Percentiles rank a stretch among this genome's conserved stretches.
These are phyloP conservation scores for Fragum whitleyi DNA, from an alignment of 2,888 invertebrate genomes.

Conservation along the genomic window DNA sequence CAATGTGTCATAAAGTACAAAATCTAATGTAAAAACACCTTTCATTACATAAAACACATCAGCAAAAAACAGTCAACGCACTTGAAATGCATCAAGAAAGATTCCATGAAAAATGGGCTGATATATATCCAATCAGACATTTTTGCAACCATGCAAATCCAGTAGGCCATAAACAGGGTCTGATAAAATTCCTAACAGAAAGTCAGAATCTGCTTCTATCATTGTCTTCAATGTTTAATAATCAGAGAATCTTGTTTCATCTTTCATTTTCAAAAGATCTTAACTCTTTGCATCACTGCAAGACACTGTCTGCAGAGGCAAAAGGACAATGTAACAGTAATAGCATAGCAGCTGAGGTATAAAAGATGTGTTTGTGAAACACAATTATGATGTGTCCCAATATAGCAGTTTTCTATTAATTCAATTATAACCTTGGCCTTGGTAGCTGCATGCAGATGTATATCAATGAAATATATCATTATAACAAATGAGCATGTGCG, in stretches of 20 bases:
- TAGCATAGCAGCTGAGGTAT: too few relatives aligned
- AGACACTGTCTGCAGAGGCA: too few relatives aligned
- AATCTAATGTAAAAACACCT: background rate
- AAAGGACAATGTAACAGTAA: too few relatives aligned
- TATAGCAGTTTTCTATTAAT: too few relatives aligned
- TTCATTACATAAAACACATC: conserved; percentile 2
- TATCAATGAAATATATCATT: too few relatives aligned
- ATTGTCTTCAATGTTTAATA: background rate
- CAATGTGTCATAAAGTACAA: background rate
- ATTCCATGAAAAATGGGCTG: background rate
- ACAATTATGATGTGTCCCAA: too few relatives aligned
- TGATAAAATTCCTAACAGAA: conserved; percentile 14
- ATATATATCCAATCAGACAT: conserved; percentile 6
- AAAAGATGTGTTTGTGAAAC: too few relatives aligned
- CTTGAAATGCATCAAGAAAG: conserved; percentile 12
- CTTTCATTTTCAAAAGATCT: conserved; percentile 1
- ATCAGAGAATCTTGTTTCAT: background rate
- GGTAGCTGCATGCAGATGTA: too few relatives aligned
- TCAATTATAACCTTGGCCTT: too few relatives aligned
- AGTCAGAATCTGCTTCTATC: background rate
- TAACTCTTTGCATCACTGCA: background rate
- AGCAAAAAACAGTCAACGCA: conserved; percentile 2
- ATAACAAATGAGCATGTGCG: too few relatives aligned
- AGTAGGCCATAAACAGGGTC: background rate
- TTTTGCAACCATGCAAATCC: conserved; percentile 16